These are phyloP conservation scores for Oreochromis spilurus DNA, from an alignment of 2,113 vertebrate genomes.

Conservation along the genomic window DNA sequence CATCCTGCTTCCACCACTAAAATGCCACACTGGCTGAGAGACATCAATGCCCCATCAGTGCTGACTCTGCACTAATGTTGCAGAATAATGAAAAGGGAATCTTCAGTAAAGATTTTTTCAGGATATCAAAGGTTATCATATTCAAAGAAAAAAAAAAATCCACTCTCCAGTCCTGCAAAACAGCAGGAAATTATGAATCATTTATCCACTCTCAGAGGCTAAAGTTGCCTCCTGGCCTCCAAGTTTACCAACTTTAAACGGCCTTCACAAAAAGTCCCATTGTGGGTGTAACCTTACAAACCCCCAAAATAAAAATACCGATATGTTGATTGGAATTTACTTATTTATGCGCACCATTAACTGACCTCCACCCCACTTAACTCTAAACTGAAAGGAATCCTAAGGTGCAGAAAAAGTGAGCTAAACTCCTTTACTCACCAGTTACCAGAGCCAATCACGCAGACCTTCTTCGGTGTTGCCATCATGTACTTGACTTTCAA, in stretches of 20 bases:
- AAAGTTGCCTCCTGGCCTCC: background rate
- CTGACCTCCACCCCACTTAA: background rate
- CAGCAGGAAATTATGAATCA: background rate
- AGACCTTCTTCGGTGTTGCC: slow-evolving; percentile 79
- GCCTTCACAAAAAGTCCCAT: background rate
- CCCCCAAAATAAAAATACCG: background rate
- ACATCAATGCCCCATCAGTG: background rate
- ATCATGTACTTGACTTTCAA: slow-evolving; percentile 36
- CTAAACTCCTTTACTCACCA: slow-evolving; percentile 76
- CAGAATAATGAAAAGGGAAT: background rate
- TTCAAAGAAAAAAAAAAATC: background rate
- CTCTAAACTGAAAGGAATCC: background rate
- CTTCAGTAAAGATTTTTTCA: background rate
- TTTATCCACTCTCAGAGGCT: background rate
- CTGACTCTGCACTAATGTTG: slow-evolving; percentile 12
- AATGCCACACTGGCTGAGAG: slow-evolving; percentile 32
- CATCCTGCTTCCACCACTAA: background rate
- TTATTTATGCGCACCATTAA: background rate
- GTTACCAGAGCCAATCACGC: slow-evolving; percentile 93
- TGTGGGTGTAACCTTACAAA: background rate
- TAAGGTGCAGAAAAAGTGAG: background rate
- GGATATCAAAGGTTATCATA: background rate
- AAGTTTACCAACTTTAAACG: background rate
- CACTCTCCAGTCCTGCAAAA: background rate
- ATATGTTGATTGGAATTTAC: background rate